phyloP scores from a whole-genome alignment of 2,797 vertebrate species.

The Clarias fuscus region DNA sequence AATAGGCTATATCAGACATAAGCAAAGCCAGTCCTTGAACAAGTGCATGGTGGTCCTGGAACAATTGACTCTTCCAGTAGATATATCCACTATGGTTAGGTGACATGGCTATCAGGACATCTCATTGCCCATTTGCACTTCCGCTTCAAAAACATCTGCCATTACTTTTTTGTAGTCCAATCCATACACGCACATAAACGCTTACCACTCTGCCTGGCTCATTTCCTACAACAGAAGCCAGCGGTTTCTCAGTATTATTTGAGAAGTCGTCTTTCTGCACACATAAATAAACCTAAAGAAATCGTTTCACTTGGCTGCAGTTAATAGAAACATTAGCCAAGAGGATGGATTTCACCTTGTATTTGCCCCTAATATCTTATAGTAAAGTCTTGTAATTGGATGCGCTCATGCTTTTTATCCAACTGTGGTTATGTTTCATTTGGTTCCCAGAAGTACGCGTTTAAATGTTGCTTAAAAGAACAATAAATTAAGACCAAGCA shows the following conservation, averaged over 20 bases:
- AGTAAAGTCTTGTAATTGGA: constrained; percentile 52
- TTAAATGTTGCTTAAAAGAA: neutral
- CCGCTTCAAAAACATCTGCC: constrained; percentile 66
- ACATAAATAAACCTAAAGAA: constrained; percentile 74
- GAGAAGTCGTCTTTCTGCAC: constrained; percentile 67
- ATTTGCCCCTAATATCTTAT: constrained; percentile 62
- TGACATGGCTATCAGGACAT: constrained; percentile 63
- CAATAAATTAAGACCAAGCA: neutral
- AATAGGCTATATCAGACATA: constrained; percentile 64
- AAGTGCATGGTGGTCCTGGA: constrained; percentile 63
- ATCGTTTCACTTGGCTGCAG: constrained; percentile 67
- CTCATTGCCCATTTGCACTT: constrained; percentile 68
- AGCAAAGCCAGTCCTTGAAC: constrained; percentile 59
- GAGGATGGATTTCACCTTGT: constrained; percentile 70
- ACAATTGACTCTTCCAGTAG: constrained; percentile 35
- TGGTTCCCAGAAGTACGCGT: constrained; percentile 30
- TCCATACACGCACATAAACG: neutral
- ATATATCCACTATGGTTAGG: constrained; percentile 59
- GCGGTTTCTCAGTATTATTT: constrained; percentile 63
- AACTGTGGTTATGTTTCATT: constrained; percentile 32
- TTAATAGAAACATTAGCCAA: constrained; percentile 68
- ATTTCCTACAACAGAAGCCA: constrained; percentile 69
- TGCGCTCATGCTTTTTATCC: constrained; percentile 15
- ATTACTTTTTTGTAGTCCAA: constrained; percentile 45
- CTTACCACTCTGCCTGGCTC: constrained; percentile 58